These are phyloP conservation scores for Molanna angustata DNA, from an alignment of 2,888 invertebrate species.

Conservation along the genomic window DNA sequence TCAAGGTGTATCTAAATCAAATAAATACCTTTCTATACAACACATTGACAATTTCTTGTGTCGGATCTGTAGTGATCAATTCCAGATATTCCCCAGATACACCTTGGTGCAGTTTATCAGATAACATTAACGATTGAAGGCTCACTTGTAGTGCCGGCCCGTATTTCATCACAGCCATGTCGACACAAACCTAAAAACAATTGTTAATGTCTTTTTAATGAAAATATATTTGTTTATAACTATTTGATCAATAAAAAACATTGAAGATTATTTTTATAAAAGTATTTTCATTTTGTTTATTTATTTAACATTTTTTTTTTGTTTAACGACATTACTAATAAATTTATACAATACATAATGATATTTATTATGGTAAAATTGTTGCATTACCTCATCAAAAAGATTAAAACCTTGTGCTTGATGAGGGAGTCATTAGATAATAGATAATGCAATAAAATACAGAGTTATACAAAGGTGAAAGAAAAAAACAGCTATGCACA, in stretches of 20 bases:
- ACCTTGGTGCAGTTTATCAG: constrained; percentile 74
- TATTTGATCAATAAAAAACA: neutral
- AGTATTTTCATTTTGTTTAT: no score
- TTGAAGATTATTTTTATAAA: no score
- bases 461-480: no score
- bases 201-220: neutral
- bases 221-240: neutral
- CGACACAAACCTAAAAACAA: constrained; percentile 54
- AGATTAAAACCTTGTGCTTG: no score
- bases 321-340: no score
- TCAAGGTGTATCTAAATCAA: no score
- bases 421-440: no score
- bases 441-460: no score
- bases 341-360: constrained; percentile 14
- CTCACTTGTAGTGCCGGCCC: constrained; percentile 76
- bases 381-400: no score
- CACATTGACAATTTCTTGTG: constrained; percentile 65
- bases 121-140: constrained; percentile 61
- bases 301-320: no score
- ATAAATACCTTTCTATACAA: constrained; percentile 69
- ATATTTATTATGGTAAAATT: neutral
- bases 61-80: constrained; percentile 62
- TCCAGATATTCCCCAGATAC: constrained; percentile 74
- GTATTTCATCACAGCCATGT: constrained; percentile 73
- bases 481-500: no score